Conservation (phyloP, 2,113 vertebrate species). For the Anarhynchus alexandrinus region DNA sequence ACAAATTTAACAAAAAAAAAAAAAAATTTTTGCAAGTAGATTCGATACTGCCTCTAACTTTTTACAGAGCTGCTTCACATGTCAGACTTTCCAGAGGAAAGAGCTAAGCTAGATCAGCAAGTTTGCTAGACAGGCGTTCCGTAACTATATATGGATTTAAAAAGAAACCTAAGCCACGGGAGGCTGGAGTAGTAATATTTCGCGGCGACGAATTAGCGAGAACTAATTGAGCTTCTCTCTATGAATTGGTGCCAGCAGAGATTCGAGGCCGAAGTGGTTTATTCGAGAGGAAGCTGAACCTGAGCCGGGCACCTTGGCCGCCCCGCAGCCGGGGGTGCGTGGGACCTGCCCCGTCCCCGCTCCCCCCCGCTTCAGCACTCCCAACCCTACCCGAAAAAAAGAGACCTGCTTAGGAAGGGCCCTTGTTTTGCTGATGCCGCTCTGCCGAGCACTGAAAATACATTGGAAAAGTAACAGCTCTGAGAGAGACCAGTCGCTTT, state of each 20-base stretch:
- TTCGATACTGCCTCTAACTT: background rate
- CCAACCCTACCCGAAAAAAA: background rate
- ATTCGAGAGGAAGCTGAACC: background rate
- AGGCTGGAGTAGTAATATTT: background rate
- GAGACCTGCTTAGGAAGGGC: background rate
- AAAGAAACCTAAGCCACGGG: background rate
- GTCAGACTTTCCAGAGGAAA: slow-evolving; percentile 20
- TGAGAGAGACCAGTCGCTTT: background rate
- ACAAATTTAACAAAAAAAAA: background rate
- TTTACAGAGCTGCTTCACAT: background rate
- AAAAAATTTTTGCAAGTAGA: background rate
- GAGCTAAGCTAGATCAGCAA: background rate
- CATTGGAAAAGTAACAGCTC: background rate
- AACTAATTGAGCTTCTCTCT: background rate
- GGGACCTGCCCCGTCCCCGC: background rate
- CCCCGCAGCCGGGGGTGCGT: rapidly evolving
- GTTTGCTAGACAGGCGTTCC: background rate
- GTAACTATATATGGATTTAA: background rate
- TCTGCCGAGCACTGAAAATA: background rate
- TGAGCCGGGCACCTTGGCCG: background rate
- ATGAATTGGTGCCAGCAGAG: background rate
- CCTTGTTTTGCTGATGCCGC: background rate
- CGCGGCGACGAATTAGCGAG: background rate
- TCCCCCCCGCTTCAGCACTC: background rate
- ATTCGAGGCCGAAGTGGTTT: background rate